A percentile compares a stretch with the other conserved stretches of the same genome.
Evolutionary conservation across 2,113 vertebrate species (phyloP).

Genomic region (Leucosticte australis): DNA sequence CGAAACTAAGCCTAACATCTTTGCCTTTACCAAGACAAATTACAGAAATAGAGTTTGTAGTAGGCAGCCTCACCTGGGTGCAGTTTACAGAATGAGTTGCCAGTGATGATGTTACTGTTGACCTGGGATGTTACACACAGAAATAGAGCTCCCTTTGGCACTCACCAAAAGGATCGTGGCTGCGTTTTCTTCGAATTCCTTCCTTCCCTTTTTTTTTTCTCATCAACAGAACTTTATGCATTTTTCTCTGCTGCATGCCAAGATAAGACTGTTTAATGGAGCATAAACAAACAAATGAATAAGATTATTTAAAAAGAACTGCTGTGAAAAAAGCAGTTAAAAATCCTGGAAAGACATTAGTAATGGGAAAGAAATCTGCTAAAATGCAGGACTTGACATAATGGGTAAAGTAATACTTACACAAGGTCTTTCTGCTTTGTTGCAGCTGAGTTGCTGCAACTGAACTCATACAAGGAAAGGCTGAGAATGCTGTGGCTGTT

Average conservation of each 20-base stretch:
- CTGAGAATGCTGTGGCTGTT: neutral
- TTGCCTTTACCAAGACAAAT: neutral
- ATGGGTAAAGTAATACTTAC: neutral
- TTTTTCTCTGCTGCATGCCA: neutral
- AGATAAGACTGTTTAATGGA: neutral
- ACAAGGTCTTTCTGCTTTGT: neutral
- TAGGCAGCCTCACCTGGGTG: neutral
- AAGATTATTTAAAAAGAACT: conserved; percentile 1
- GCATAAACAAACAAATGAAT: conserved; percentile 2
- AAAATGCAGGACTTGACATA: neutral
- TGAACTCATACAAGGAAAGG: neutral
- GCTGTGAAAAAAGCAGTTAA: neutral
- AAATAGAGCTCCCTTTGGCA: neutral
- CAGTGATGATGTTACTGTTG: neutral
- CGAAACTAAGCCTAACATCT: neutral
- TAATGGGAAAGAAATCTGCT: neutral
- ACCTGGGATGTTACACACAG: neutral
- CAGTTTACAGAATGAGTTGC: neutral
- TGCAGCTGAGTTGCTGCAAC: neutral
- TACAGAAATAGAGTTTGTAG: neutral
- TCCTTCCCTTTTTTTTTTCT: neutral
- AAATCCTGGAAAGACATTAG: neutral
- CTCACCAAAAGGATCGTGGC: neutral
- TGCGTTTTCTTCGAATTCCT: neutral
- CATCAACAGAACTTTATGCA: neutral